Evolutionary conservation across 2,888 invertebrate species (phyloP).

Genomic region (Idaea dimidiata): DNA sequence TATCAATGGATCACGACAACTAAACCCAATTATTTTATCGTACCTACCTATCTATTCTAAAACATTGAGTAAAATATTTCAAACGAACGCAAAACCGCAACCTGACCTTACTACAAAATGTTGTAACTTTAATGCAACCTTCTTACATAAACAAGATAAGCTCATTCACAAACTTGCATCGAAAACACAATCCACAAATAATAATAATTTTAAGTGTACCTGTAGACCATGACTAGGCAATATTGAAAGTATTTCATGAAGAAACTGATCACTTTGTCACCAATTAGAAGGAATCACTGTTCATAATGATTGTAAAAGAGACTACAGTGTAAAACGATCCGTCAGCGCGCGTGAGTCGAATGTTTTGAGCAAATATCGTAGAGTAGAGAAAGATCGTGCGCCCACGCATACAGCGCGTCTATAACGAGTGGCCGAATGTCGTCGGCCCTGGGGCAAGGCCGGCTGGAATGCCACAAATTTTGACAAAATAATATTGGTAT

Average conservation of each 20-base stretch:
- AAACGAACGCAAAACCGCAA: conserved; percentile 9
- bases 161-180: conserved; percentile 12
- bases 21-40: background rate
- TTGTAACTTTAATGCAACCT: conserved; percentile 13
- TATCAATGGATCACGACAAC: background rate
- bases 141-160: conserved; percentile 17
- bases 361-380: conserved; percentile 67
- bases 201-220: conserved; percentile 42
- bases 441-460: conserved; percentile 72
- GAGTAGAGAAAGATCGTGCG: conserved; percentile 65
- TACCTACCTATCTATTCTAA: conserved; percentile 3
- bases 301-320: conserved; percentile 17
- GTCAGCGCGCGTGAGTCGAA: conserved; percentile 52
- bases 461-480: conserved; percentile 53
- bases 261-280: conserved; percentile 28
- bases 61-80: conserved; percentile 16
- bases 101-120: conserved; percentile 18
- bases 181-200: conserved; percentile 5
- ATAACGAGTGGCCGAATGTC: conserved; percentile 69
- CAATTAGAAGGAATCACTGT: background rate
- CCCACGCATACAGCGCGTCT: conserved; percentile 66
- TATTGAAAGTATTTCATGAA: conserved; percentile 68
- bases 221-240: conserved; percentile 62
- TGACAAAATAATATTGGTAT: conserved; percentile 4
- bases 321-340: conserved; percentile 64